Conservation (phyloP, 2,888 invertebrate genomes). For the Drosophila algonquin region DNA sequence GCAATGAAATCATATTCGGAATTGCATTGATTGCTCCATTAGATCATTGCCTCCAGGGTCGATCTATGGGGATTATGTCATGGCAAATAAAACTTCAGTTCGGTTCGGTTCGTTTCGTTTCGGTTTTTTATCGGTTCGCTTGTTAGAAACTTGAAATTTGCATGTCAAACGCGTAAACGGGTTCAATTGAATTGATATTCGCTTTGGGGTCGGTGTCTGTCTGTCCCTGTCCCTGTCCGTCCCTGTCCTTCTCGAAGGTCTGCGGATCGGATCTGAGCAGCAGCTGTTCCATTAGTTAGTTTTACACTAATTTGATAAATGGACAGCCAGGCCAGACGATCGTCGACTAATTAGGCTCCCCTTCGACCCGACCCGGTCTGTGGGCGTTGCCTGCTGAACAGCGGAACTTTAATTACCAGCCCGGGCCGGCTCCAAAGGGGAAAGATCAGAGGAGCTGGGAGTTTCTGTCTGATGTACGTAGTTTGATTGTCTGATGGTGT, state of each 20-base stretch:
- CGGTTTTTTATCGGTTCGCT: too few species aligned
- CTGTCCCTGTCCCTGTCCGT: background rate
- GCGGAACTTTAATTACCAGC: conserved; percentile 47
- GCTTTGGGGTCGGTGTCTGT: conserved; percentile 4
- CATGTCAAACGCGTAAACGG: conserved; percentile 65
- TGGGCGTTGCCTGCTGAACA: conserved; percentile 50
- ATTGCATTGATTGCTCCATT: conserved; percentile 76
- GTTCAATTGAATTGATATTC: conserved; percentile 65
- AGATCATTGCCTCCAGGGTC: conserved; percentile 50
- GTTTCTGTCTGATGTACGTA: background rate
- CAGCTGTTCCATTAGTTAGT: conserved; percentile 38
- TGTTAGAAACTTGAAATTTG: conserved; percentile 53
- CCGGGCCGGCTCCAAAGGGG: conserved; percentile 25
- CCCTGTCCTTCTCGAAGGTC: conserved; percentile 6
- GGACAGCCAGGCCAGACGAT: conserved; percentile 21
- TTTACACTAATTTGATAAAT: conserved; percentile 71
- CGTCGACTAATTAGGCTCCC: conserved; percentile 42
- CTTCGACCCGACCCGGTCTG: conserved; percentile 9
- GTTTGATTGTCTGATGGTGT: background rate
- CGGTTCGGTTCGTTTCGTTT: background rate
- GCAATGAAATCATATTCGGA: conserved; percentile 69
- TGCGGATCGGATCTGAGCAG: conserved; percentile 11
- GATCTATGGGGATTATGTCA: conserved; percentile 59
- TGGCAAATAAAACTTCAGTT: conserved; percentile 26
- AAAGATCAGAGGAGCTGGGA: conserved; percentile 22